Base-by-base conservation (phyloP, 37 sponge, comb jelly and placozoan genomes). In the Axinella damicornis region DNA sequence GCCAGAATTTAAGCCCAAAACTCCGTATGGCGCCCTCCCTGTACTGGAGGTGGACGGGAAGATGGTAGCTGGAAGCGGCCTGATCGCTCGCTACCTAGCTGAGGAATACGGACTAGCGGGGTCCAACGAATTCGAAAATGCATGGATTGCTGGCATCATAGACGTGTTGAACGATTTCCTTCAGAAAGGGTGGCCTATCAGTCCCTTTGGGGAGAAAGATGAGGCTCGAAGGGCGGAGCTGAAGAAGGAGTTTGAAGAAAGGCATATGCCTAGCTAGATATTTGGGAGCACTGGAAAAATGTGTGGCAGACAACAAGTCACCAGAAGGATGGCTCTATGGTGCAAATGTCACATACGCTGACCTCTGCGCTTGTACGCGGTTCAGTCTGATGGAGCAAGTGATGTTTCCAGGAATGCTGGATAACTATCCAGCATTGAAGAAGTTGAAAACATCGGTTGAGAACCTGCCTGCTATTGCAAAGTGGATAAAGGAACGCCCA, bases 11-110 rank as follows among this genome's bases (percentile, higher is more conserved):
- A 92, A 87, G 53, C 84, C 83, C 36, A 87, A 63, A 6, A 78
- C 84, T 4, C 92, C 92, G 0, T 87, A 71, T 54, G 92, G 84
- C 22, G 13, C 38, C 16, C 4, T 92, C 22, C 92, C 92, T 14
- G 84, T 87, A 2, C 68, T 92, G 55, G 88, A 92, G 9, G 74
- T 87, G 16, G 92, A 92, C 57, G 92, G 92, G 0, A 87, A 92
- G 69, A 25, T 68, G 54, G 24, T 92, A 19, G 84, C 84, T 16
- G 88, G 92, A 0, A 82, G 58, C 38, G 57, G 37, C 14, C 57
- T 65, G 0, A 92, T 92, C 0, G 80, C 70, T 5, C 72, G 88
- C 6, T 92, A 78, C 59, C 55, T 92, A 13, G 92, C 83, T n/a
- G 84, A 87, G 80, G 34, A 83, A 57, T 87, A 65, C 56, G 85